These are phyloP conservation scores for Bombus confusus DNA, from an alignment of 1,140 invertebrate species.

Conservation along the genomic window DNA sequence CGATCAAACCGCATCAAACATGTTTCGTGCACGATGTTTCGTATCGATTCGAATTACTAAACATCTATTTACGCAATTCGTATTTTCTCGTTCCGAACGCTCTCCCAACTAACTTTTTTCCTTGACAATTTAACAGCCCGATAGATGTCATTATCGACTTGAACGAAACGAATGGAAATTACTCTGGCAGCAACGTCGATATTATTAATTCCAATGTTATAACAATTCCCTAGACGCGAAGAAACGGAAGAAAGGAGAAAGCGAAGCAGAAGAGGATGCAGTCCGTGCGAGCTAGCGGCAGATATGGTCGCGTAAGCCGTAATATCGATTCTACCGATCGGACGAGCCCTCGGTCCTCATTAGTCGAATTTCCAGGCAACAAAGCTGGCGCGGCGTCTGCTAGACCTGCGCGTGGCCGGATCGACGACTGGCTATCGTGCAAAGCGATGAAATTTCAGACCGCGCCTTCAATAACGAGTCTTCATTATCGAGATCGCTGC, in stretches of 20 bases:
- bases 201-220: background rate
- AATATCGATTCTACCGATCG: too few species aligned
- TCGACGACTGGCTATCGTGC: constrained; percentile 45
- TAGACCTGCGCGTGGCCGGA: constrained; percentile 54
- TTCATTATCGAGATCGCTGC: constrained; percentile 52
- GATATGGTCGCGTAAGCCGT: too few species aligned
- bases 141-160: background rate
- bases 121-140: background rate
- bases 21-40: background rate
- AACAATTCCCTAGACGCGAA: too few species aligned
- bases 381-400: constrained; percentile 35
- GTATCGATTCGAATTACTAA: background rate
- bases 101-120: background rate
- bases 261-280: background rate
- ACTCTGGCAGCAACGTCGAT: background rate
- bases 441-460: constrained; percentile 52
- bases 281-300: constrained; percentile 6
- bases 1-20: too few species aligned
- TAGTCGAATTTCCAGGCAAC: constrained; percentile 58
- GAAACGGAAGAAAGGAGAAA: background rate
- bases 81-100: too few species aligned
- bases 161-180: background rate
- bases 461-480: constrained; percentile 49
- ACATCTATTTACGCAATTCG: background rate
- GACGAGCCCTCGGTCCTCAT: constrained; percentile 34